These are phyloP conservation scores for Porites divaricata DNA, from an alignment of 92 coral and sea anemone genomes.

Conservation along the genomic window DNA sequence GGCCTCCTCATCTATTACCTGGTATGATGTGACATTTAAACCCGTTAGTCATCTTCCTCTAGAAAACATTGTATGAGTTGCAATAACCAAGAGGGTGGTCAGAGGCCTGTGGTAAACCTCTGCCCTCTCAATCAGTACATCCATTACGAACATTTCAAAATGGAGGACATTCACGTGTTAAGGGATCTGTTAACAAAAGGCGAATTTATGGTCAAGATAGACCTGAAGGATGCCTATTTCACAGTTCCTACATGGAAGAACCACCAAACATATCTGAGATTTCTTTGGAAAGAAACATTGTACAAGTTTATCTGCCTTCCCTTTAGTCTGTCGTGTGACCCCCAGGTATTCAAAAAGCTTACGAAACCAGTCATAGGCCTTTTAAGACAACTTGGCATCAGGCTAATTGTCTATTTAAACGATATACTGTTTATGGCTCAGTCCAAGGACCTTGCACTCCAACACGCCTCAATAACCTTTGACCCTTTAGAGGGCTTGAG, in stretches of 20 bases:
- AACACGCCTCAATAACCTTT: too few relatives aligned
- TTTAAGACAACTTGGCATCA: slow-evolving; percentile 32
- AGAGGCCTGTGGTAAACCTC: slow-evolving; percentile 62
- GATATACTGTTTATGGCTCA: too few relatives aligned
- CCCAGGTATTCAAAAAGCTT: slow-evolving; percentile 41
- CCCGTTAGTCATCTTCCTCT: too few relatives aligned
- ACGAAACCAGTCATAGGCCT: slow-evolving; percentile 48
- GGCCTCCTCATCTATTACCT: slow-evolving; percentile 19
- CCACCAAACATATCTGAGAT: slow-evolving; percentile 47
- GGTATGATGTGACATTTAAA: slow-evolving; percentile 27
- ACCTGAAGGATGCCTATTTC: slow-evolving; percentile 73
- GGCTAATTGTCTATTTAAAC: slow-evolving; percentile 6
- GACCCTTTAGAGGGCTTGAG: too few relatives aligned
- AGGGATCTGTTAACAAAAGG: slow-evolving; percentile 58
- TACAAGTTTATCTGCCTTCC: slow-evolving; percentile 40
- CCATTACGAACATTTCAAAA: slow-evolving; percentile 74
- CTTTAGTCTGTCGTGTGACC: slow-evolving; percentile 31
- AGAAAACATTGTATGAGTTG: too few relatives aligned
- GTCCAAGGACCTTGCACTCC: too few relatives aligned
- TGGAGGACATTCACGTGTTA: slow-evolving; percentile 69
- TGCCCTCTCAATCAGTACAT: slow-evolving; percentile 50
- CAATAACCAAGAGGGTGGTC: slow-evolving; percentile 57
- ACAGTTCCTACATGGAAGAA: slow-evolving; percentile 38
- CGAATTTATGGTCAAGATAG: slow-evolving; percentile 59
- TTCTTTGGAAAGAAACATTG: slow-evolving; percentile 42